These are phyloP conservation scores for Recurvirostra avosetta DNA, from an alignment of 2,113 vertebrate species.

Conservation along the genomic window DNA sequence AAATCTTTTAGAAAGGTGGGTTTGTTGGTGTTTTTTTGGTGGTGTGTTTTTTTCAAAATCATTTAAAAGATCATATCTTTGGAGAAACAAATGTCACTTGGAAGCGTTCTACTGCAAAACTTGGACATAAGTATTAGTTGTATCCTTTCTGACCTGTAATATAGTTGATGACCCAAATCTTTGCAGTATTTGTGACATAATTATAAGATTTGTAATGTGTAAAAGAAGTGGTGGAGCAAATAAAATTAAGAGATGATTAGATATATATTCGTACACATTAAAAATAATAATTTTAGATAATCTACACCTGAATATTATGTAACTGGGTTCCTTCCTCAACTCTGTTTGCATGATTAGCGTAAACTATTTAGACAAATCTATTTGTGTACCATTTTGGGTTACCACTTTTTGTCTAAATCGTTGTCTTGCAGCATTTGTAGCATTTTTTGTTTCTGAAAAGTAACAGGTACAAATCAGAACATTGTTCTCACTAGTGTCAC, in stretches of 20 bases:
- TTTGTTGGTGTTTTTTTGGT: background rate
- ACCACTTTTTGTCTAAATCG: background rate
- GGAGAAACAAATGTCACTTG: background rate
- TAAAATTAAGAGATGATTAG: background rate
- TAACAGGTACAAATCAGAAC: background rate
- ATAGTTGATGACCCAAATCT: background rate
- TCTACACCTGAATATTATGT: background rate
- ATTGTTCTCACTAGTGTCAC: background rate
- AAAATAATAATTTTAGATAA: background rate
- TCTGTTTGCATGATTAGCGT: background rate
- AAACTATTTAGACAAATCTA: background rate
- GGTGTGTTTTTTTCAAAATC: background rate
- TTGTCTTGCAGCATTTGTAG: background rate
- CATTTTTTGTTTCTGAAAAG: background rate
- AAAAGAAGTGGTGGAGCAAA: background rate
- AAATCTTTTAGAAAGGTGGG: background rate
- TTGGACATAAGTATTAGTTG: background rate
- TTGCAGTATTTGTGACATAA: background rate
- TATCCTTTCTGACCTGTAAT: background rate
- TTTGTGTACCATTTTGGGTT: background rate
- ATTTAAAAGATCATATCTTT: background rate
- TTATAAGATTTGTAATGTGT: background rate
- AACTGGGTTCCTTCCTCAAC: background rate
- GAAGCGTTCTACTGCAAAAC: background rate
- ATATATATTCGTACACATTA: background rate